Conservation (phyloP, 2,888 invertebrate species). For the Pteria penguin region DNA sequence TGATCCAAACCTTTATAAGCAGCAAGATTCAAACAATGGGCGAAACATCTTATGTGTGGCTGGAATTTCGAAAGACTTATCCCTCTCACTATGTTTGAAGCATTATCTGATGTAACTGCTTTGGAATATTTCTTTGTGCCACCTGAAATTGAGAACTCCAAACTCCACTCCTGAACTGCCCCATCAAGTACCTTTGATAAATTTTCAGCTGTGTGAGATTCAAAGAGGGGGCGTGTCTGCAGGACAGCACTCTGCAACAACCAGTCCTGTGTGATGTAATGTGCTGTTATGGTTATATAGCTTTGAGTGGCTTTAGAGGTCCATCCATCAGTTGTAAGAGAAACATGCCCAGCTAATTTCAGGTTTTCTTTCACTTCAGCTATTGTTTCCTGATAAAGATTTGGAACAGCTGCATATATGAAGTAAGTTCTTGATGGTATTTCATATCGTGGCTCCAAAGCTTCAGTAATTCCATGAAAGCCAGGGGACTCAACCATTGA, state of each 20-base stretch:
- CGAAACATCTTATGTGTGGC: conserved; percentile 42
- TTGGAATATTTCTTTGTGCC: not conserved
- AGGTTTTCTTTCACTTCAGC: conserved; percentile 16
- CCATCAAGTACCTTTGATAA: conserved; percentile 8
- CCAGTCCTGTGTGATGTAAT: conserved; percentile 41
- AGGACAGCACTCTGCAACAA: conserved; percentile 31
- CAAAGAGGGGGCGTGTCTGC: conserved; percentile 31
- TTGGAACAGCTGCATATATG: conserved; percentile 29
- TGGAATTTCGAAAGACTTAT: not conserved
- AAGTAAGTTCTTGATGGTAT: conserved; percentile 33
- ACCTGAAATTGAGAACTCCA: not conserved
- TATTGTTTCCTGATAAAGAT: conserved; percentile 15
- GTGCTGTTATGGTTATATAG: conserved; percentile 47
- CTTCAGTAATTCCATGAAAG: conserved; percentile 23
- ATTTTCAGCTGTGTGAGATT: conserved; percentile 35
- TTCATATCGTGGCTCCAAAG: conserved; percentile 35
- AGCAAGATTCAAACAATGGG: conserved; percentile 39
- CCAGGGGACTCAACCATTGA: conserved; percentile 31
- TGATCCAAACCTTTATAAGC: conserved; percentile 20
- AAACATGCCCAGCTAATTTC: conserved; percentile 15
- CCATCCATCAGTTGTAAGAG: conserved; percentile 51
- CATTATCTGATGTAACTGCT: conserved; percentile 38
- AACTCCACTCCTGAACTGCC: conserved; percentile 31
- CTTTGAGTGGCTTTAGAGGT: conserved; percentile 44
- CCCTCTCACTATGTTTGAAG: conserved; percentile 37